These are phyloP conservation scores for Lathronympha strigana DNA, from an alignment of 2,888 invertebrate species.

Conservation along the genomic window DNA sequence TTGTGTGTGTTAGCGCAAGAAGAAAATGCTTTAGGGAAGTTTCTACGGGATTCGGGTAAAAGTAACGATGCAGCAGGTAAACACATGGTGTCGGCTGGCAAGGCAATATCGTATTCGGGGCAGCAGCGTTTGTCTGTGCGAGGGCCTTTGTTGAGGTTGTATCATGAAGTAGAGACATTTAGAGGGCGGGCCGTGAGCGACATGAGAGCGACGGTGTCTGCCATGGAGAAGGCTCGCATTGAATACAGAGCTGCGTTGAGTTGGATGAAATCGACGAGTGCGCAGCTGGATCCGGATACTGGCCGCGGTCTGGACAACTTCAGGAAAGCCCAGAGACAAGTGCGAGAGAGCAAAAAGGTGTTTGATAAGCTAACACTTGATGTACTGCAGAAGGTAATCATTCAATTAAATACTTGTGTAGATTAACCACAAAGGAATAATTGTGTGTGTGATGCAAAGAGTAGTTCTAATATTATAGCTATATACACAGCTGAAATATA, in stretches of 20 bases:
- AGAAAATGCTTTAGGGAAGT: conserved; percentile 96
- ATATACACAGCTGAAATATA: no score
- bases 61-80: conserved; percentile 92
- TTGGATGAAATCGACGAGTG: conserved; percentile 99
- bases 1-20: conserved; percentile 97
- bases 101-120: conserved; percentile 93
- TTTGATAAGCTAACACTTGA: conserved; percentile 98
- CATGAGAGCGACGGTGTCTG: conserved; percentile 94
- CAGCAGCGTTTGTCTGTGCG: conserved; percentile 96
- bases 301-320: conserved; percentile 98
- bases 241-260: conserved; percentile 97
- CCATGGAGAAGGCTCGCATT: conserved; percentile 97
- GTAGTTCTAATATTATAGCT: no score
- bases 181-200: conserved; percentile 96
- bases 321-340: conserved; percentile 93
- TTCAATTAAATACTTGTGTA: background rate
- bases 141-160: conserved; percentile 93
- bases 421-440: background rate
- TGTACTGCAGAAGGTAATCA: conserved; percentile 93
- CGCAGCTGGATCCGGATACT: conserved; percentile 98
- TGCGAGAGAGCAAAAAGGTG: conserved; percentile 90
- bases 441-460: no score
- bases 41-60: conserved; percentile 96
- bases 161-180: conserved; percentile 99
- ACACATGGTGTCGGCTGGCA: conserved; percentile 87